Base-by-base conservation (phyloP, 1,140 invertebrate genomes). In the Drosophila obscura region DNA sequence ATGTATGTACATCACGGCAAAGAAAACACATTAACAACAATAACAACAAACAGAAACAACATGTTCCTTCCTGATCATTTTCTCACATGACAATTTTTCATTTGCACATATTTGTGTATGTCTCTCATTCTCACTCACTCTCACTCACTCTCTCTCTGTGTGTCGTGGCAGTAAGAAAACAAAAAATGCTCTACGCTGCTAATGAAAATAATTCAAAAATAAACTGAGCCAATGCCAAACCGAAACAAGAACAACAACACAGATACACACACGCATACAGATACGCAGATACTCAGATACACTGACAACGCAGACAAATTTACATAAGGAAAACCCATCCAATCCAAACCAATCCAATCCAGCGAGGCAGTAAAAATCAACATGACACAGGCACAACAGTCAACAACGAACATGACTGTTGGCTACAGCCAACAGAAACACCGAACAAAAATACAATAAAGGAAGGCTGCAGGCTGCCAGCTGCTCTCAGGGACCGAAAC, bases 221-320 rank as follows among this genome's bases (percentile, higher is more conserved):
- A 76, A 76, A 76, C 73, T 75, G 56, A 76, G 63, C 56, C 72
- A 76, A 67, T 75, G 73, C 73, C 63, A 75, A 76, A 69, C 73
- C 63, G 73, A 75, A 75, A 77, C 73, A 69, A 77, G 73, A 77
- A 77, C 52, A 77, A 77, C 73, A 75, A 74, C 51, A 43, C 60
- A 72, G 53, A 73, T 55, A 66, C 62, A 75, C 61, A 75, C 45
- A 57, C 45, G 53, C 28, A 65, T 28, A 62, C 15, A 43, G 31
- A 66, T 46, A 53, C 22, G 22, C 59, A 39, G 26, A 65, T 39
- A 55, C 52, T 15, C 26, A 55, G 16, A 49, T 28, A 52, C 41
- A 53, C 11, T 50, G 52, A 69, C 15, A 53, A 41, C 31, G 51
- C 31, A 39, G 31, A 39, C 50, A 73, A 73, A 73, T 73, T 63